Percentiles rank a stretch among this genome's conserved stretches.
These are phyloP conservation scores for Nerophis ophidion DNA, from an alignment of 2,113 vertebrate genomes.

Conservation along the genomic window DNA sequence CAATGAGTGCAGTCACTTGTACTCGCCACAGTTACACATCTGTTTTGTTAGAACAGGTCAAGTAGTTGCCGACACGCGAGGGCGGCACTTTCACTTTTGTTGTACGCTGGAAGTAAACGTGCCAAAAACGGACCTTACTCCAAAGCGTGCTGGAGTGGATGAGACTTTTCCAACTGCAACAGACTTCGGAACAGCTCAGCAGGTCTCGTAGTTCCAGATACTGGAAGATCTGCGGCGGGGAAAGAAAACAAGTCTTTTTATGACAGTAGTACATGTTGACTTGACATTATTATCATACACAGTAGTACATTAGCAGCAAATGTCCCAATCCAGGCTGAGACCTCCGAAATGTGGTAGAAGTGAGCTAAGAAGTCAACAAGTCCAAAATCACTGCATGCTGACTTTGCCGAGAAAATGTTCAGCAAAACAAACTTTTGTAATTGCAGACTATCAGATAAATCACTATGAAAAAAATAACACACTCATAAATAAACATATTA, in stretches of 20 bases:
- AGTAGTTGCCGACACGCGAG: no score
- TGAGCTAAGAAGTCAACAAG: constrained; percentile 11
- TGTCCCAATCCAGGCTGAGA: no score
- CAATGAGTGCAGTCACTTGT: no score
- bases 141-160: constrained; percentile 54
- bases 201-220: constrained; percentile 53
- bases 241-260: not conserved
- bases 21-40: no score
- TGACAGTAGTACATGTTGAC: not conserved
- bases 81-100: no score
- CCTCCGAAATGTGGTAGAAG: no score
- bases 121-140: constrained; percentile 55
- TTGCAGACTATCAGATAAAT: not conserved
- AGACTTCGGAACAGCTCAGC: constrained; percentile 62
- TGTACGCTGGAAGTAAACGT: no score
- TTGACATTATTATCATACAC: no score
- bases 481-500: constrained; percentile 1
- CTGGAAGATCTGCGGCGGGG: constrained; percentile 53
- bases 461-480: not conserved
- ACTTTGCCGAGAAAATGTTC: constrained; percentile 11
- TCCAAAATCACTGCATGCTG: not conserved
- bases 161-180: constrained; percentile 55
- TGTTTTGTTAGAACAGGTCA: no score
- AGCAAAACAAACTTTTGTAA: constrained; percentile 27
- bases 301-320: no score